Conservation (phyloP, 2,888 invertebrate species). For the Galerucella pusilla region DNA sequence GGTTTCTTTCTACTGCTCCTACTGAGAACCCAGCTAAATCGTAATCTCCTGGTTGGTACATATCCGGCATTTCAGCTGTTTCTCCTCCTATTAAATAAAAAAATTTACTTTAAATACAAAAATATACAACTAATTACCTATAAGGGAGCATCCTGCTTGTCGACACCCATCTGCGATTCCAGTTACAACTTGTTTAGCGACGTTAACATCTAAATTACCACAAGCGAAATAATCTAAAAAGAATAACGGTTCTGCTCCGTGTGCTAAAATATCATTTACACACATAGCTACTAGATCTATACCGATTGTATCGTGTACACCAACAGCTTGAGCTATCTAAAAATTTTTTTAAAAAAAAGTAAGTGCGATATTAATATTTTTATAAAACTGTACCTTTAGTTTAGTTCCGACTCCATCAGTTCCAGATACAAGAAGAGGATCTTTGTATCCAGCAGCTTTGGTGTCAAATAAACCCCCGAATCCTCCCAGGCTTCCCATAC, state of each 20-base stretch:
- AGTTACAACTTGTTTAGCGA: constrained; percentile 81
- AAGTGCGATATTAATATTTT: neutral
- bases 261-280: constrained; percentile 94
- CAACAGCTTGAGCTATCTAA: constrained; percentile 84
- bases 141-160: constrained; percentile 85
- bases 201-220: constrained; percentile 81
- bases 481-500: constrained; percentile 86
- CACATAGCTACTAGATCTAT: constrained; percentile 98
- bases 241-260: constrained; percentile 95
- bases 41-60: constrained; percentile 89
- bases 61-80: constrained; percentile 97
- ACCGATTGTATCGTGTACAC: constrained; percentile 86
- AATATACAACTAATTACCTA: constrained; percentile 72
- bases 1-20: constrained; percentile 85
- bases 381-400: constrained; percentile 74
- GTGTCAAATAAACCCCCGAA: constrained; percentile 95
- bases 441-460: constrained; percentile 76
- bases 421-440: constrained; percentile 91
- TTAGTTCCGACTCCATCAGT: constrained; percentile 98
- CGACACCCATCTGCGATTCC: constrained; percentile 92
- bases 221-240: constrained; percentile 98
- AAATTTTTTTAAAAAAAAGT: constrained; percentile 60
- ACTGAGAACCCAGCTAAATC: constrained; percentile 97
- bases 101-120: neutral
- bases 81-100: constrained; percentile 78